Base-by-base conservation (phyloP, 2,113 vertebrate genomes). In the Naja naja region DNA sequence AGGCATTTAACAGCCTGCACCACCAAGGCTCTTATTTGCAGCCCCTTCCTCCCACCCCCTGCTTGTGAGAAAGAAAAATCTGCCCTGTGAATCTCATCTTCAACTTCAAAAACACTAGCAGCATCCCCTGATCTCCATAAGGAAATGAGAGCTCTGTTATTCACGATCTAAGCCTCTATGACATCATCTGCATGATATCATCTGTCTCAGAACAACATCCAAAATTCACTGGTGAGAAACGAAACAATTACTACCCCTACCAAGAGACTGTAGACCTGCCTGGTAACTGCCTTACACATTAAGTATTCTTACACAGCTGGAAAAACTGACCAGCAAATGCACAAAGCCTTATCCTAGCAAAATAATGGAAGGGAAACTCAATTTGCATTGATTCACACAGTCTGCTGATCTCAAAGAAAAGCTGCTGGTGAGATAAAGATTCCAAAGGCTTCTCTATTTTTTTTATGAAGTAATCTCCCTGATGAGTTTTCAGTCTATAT, bases 391-490 rank as follows among this genome's bases (percentile, higher is more conserved):
- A 69, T 60, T 43, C 0, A 0, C 1, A 92, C 89, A 89, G 49
- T 9, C 5, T 0, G 0, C 92, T 85, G 55, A 94, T 47, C 58
- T n/a, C 9, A 64, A 47, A 6, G 55, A 16, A 93, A 34, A 93
- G 12, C 39, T 94, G 87, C 10, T 93, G 22, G 74, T 43, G 88
- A 90, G 58, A 89, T 52, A 85, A 93, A 92, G 86, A 93, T 56
- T 34, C 4, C 39, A 1, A 58, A 6, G 2, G 14, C 45, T 0
- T 89, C 14, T 89, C 56, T 64, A 1, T 49, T 27, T 54, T 81
- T 55, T 60, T 85, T 9, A 54, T 55, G 52, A 14, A 34, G 85
- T 90, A 0, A 16, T 94, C 90, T 89, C 1, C 81, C 88, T 14
- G 0, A 0, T 0, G 0, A 0, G 0, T 90, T 92, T 93, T 90